Evolutionary conservation across 37 sponge, comb jelly and placozoan genomes (phyloP), one percentile per base, ranked within the genome.

Genomic region (Cliona cf. orientalis): DNA sequence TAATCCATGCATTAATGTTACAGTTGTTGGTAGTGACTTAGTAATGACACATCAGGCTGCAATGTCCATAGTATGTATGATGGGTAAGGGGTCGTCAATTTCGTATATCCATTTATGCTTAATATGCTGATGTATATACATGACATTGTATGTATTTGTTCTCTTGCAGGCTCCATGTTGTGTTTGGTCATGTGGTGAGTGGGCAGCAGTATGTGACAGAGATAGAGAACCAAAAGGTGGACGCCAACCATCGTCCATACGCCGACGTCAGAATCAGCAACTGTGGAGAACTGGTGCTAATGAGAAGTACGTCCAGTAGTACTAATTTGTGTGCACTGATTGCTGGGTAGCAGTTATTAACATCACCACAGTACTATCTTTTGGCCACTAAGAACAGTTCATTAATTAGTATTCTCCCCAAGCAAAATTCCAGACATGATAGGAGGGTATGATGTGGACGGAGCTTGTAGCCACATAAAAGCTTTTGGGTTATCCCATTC

Each of bases 191-290:
- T 29, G 97, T 96, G 56, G 45, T 98, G 5, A 57, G 60, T 4
- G 99, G 99, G 57, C 46, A 85, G 36, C 78, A 94, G 78, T 90
- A 78, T 73, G 93, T 98, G 63, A 39, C 63, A 29, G 84, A 82
- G 65, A 93, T 98, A 21, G 99, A 98, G 70, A 85, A 90, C 58
- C 93, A 89, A 65, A 85, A 89, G 40, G 97, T 96, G 34, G 95
- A 94, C 40, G 28, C 79, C 22, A 86, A 89, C 71, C 91, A 92
- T 61, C 74, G 90, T 41, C 97, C 99, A 0, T 91, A 91, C 66
- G 92, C 94, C 17, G 97, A 96, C 45, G 69, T 98, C 71, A 83
- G 94, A 35, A 94, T 97, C 43, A 59, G 67, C 23, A 87, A 90
- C 77, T 92, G 86, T 73, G 95, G 98, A 0, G 86, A 95, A 53